phyloP scores from a whole-genome alignment of 2,888 invertebrate genomes.

The Ichneumon xanthorius region DNA sequence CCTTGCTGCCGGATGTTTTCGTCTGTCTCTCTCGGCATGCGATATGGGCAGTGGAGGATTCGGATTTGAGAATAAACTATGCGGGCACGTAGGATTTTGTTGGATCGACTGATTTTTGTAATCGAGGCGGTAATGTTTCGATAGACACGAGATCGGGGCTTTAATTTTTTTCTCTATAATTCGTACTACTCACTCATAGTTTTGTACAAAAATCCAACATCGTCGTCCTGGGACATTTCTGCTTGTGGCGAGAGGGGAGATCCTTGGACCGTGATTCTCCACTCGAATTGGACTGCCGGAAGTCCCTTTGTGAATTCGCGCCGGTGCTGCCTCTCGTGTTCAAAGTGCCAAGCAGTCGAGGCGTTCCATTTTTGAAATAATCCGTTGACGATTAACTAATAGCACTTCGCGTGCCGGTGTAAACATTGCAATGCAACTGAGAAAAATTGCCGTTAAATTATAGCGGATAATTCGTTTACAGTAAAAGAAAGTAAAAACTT shows the following conservation, averaged over 20 bases:
- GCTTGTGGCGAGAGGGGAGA: slow-evolving; percentile 32
- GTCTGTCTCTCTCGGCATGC: slow-evolving; percentile 32
- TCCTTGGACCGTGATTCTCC: slow-evolving; percentile 37
- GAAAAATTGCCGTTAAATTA: not conserved
- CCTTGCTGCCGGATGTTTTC: slow-evolving; percentile 34
- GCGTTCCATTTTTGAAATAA: slow-evolving; percentile 12
- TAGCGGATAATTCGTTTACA: not conserved
- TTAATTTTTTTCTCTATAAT: not conserved
- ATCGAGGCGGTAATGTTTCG: not conserved
- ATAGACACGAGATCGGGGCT: too few species aligned
- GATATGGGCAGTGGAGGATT: slow-evolving; percentile 13
- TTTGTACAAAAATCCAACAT: slow-evolving; percentile 84
- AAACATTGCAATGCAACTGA: not conserved
- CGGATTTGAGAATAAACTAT: not conserved
- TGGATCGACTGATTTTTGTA: not conserved
- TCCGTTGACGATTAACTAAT: slow-evolving; percentile 1
- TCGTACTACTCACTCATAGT: slow-evolving; percentile 82
- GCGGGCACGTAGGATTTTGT: not conserved
- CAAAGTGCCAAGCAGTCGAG: not conserved
- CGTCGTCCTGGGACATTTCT: slow-evolving; percentile 83
- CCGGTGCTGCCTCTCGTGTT: slow-evolving; percentile 10
- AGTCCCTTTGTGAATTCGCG: slow-evolving; percentile 23
- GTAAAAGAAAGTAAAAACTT: not conserved
- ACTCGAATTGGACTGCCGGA: slow-evolving; percentile 24
- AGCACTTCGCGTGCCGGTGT: not conserved